Percentiles rank a stretch among this genome's conserved stretches.
These are phyloP conservation scores for Xiphorhynchus elegans DNA, from an alignment of 2,113 vertebrate species.

Conservation along the genomic window DNA sequence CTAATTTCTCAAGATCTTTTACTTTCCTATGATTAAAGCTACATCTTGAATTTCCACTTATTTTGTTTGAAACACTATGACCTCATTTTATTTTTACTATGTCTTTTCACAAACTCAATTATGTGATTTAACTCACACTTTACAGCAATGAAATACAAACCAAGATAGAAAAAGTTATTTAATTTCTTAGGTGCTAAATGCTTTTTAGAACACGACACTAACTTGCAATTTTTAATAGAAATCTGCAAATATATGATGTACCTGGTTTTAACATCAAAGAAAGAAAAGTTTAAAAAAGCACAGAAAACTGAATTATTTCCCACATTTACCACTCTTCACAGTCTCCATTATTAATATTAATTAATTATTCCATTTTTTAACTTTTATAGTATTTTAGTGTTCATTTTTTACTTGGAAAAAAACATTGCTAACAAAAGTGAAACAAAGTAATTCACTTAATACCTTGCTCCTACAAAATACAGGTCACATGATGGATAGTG, in stretches of 20 bases:
- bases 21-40: neutral
- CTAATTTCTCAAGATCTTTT: neutral
- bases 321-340: neutral
- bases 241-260: neutral
- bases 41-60: neutral
- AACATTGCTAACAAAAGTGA: neutral
- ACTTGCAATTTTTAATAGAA: neutral
- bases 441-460: neutral
- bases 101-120: neutral
- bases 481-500: conserved; percentile 95
- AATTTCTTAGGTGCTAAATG: neutral
- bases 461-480: conserved; percentile 97
- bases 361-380: neutral
- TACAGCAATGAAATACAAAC: neutral
- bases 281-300: neutral
- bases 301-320: neutral
- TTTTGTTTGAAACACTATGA: neutral
- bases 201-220: neutral
- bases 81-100: neutral
- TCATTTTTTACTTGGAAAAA: neutral
- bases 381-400: neutral
- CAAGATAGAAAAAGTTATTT: neutral
- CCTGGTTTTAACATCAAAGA: neutral
- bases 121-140: neutral
- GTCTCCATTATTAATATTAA: neutral